Conservation (phyloP, 37 sponge, comb jelly and placozoan genomes). For the Cladorhizidae sp. region DNA sequence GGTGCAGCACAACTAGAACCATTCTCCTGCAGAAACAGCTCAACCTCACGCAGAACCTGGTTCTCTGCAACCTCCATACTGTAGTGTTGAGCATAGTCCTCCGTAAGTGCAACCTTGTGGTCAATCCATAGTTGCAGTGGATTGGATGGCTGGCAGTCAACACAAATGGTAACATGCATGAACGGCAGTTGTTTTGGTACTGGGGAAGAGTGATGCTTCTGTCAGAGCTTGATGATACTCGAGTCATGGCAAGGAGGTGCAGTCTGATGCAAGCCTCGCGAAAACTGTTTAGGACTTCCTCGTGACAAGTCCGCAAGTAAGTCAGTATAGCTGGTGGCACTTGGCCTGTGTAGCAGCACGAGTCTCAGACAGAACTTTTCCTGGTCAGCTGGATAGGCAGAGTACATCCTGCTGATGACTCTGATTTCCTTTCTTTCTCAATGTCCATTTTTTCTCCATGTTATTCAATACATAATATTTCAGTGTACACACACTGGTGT, state of each 20-base stretch:
- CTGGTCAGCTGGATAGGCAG: background rate
- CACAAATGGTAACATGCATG: background rate
- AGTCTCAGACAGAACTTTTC: constrained; percentile 16
- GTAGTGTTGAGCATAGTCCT: constrained; percentile 1
- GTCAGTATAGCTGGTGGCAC: background rate
- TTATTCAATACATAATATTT: background rate
- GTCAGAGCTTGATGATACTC: background rate
- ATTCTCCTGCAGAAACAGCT: background rate
- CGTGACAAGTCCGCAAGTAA: background rate
- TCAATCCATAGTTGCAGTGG: background rate
- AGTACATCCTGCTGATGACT: constrained; percentile 10
- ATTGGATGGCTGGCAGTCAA: background rate
- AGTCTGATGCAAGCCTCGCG: background rate
- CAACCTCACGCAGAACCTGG: background rate
- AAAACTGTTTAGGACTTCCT: background rate
- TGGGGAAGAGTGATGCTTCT: background rate
- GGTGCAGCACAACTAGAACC: background rate
- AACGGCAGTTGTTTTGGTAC: background rate
- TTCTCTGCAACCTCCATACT: background rate
- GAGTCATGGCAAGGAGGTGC: background rate
- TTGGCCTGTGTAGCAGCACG: background rate
- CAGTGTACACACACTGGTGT: background rate
- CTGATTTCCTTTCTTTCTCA: constrained; percentile 2
- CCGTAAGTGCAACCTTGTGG: background rate
- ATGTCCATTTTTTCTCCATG: background rate